Evolutionary conservation across 2,888 invertebrate species (phyloP), one percentile per base, ranked within the genome.

Genomic region (Embidobia sp.): DNA sequence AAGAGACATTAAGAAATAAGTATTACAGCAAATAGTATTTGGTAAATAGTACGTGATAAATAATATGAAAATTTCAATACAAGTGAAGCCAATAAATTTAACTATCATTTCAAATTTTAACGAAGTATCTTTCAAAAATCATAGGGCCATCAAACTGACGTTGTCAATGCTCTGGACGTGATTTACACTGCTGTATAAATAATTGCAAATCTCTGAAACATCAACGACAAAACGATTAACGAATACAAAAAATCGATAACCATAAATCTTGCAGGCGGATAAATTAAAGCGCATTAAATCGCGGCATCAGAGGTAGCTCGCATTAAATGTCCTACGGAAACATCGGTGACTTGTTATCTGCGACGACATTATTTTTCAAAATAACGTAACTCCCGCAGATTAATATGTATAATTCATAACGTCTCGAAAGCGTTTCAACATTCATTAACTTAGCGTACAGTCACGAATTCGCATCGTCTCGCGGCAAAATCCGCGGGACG

Each of bases 371-470:
- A 55, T 55, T 64, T 64, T 51, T 42, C 15, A 42, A 64, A 31
- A 10, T 29, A 64, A 64, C 33, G 49, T 51, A 19, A 3, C 22
- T 1, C 8, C 10, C 13, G 3, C 6, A 44, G 44, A 66, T 66
- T 53, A 53, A 53, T 53, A 27, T 49, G 44, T 18, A 44, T 26
- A 22, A 66, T 66, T 44, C 44, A 53, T 66, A 44, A 33, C 26
- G 22, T 42, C 22, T 49, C 29, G 10, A 8, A 13, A 16, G 7
- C 15, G 31, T 51, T 22, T 33, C 22, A 27, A 29, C 35, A 55
- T 55, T 19, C 18, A 18, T 42, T 22, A 18, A 37, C 7, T 10
- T 27, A 37, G 22, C 13, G 11, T 10, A 22, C 18, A 11, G 1
- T 10, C 18, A 22, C 33, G 19, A 29, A 31, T 42, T 13, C 6